Evolutionary conservation across 2,797 vertebrate genomes (phyloP), one percentile per base, ranked within the genome.

Genomic region (Chaetophractus vellerosus): DNA sequence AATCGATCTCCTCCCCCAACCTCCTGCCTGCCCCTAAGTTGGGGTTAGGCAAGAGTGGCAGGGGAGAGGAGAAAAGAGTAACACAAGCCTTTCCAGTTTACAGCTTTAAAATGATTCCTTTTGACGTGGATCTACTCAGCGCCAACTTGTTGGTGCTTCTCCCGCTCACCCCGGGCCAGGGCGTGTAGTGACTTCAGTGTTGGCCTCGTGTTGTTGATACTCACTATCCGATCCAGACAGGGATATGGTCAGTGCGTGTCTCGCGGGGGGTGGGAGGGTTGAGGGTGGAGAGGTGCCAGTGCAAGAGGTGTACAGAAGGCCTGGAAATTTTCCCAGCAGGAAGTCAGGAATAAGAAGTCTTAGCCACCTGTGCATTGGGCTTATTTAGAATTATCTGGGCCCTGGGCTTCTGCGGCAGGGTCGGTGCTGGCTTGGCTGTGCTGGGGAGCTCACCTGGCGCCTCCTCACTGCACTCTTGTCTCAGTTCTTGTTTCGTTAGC

Each of bases 401-500:
- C 94, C 85, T 96, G 96, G 93, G 96, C 82, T 97, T 69, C 80
- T 97, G 97, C 97, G 96, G 97, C 97, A 97, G 97, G 97, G 41
- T 91, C 91, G 96, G 90, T 80, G 15, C 68, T 95, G 96, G 95
- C 95, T 92, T 90, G 97, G 97, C 92, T 90, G 88, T 97, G 92
- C 95, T 96, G 97, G 96, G 97, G 84, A 97, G 94, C 71, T 95
- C 85, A 93, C 94, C 80, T 95, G 88, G 95, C 97, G 97, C 97
- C 92, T 96, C 97, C 97, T 98, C 95, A 83, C 98, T 96, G 97
- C 97, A 86, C 95, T 98, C 90, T 90, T 97, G 97, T 98, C 96
- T 98, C 97, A 96, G 98, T 98, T 98, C 98, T 98, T 98, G 98
- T 98, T 98, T 98, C 97, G 95, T 98, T 98, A 98, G 96, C 97